These are phyloP conservation scores for Salmo trutta DNA, from an alignment of 2,797 vertebrate genomes.

Conservation along the genomic window DNA sequence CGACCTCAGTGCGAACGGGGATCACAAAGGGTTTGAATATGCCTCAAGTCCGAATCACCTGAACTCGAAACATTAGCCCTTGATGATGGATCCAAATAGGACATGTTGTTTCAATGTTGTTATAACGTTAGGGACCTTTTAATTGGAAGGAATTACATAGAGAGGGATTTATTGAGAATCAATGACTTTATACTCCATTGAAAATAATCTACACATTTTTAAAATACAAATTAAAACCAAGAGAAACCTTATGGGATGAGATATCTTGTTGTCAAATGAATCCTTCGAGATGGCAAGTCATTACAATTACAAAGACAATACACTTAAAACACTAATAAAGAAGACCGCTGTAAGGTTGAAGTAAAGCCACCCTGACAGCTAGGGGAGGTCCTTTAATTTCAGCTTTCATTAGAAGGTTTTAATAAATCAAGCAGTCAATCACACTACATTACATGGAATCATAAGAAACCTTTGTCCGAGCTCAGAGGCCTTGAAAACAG, in stretches of 20 bases:
- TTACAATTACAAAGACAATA: neutral
- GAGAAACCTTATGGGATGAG: neutral
- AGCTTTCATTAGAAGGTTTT: conserved; percentile 39
- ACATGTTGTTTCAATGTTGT: neutral
- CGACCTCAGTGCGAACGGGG: conserved; percentile 49
- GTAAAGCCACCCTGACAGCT: neutral
- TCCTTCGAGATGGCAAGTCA: neutral
- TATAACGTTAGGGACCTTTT: neutral
- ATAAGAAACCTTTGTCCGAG: conserved; percentile 33
- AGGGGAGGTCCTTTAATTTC: neutral
- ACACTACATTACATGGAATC: conserved; percentile 21
- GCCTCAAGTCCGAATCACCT: conserved; percentile 43
- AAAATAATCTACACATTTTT: neutral
- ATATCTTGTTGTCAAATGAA: neutral
- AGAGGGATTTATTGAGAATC: neutral
- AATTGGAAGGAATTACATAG: neutral
- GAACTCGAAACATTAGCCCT: neutral
- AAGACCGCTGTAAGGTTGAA: neutral
- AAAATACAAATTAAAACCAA: neutral
- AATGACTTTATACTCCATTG: neutral
- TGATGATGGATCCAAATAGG: neutral
- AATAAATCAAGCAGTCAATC: conserved; percentile 24
- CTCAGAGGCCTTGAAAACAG: conserved; percentile 57
- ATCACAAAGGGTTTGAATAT: conserved; percentile 45
- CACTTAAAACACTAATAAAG: neutral